Evolutionary conservation across 1,140 invertebrate species (phyloP), one percentile per base, ranked within the genome.

Genomic region (Eumaeus atala): DNA sequence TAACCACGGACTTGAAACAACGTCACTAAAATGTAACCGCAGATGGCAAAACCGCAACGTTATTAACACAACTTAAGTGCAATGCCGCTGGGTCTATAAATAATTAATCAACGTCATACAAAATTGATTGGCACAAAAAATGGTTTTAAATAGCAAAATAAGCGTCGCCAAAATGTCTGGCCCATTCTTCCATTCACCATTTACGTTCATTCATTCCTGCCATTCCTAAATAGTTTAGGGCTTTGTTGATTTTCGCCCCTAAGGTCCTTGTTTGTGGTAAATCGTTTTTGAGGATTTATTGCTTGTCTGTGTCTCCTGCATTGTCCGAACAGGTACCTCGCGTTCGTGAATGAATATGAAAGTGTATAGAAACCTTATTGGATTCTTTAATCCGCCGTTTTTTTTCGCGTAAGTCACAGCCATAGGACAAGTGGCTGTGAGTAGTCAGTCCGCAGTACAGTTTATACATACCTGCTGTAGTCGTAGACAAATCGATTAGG

Each of bases 241-340:
- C 35, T 50, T 12, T 35, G 12, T 10, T 34, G 9, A 50, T 50
- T 50, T 50, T 28, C 21, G 21, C 21, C 21, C 48, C 35, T 34
- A 50, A 34, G 35, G 48, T 6, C 33, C 48, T 50, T 50, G 33
- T 50, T 50, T 50, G 48, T 50, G 48, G 48, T 50, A 35, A 50
- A 50, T 50, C 28, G 12, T 18, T 50, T 49, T 34, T 3, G 3
- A 49, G 48, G 21, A 50, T 50, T 50, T 50, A 50, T 50, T 28
- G 35, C 33, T 50, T 34, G 21, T 28, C 21, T 6, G 21, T 28
- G 2, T 28, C 2, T 28, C 21, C 6, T n/a, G n/a, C 21, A 28
- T 28, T 28, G 21, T 28, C 21, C 21, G 21, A 6, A 28, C 21
- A 28, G 21, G 21, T 28, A 28, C n/a, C n/a, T n/a, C n/a, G n/a